A percentile compares a stretch with the other conserved stretches of the same genome.
Conservation (phyloP, 1,140 invertebrate genomes). For the Brachystomella parvula region DNA sequence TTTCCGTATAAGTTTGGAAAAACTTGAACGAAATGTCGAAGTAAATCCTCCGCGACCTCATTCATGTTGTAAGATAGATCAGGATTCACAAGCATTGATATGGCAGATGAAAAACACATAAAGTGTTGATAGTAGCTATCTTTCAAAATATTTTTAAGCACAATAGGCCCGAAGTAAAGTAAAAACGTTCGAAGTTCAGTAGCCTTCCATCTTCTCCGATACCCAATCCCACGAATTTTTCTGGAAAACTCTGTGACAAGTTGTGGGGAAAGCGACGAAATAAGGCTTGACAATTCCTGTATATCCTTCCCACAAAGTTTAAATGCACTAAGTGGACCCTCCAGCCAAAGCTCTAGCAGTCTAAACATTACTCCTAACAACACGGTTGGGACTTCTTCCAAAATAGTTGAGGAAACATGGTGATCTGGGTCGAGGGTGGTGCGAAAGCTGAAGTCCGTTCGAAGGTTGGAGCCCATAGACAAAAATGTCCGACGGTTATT, state of each 20-base stretch:
- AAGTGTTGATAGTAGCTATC: neutral
- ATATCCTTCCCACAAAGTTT: neutral
- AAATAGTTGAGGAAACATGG: neutral
- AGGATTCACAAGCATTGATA: neutral
- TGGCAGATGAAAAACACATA: neutral
- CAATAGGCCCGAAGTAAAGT: neutral
- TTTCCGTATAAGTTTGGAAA: constrained; percentile 10
- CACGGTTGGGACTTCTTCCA: constrained; percentile 12
- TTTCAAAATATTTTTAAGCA: neutral
- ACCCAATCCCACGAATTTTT: no score
- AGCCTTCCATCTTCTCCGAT: constrained; percentile 1
- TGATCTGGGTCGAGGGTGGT: neutral
- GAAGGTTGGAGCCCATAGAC: neutral
- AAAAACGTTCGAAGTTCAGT: constrained; percentile 3
- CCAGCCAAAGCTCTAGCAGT: constrained; percentile 40
- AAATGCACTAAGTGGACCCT: neutral
- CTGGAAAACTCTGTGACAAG: no score
- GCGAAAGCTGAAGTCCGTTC: neutral
- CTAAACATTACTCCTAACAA: constrained; percentile 43
- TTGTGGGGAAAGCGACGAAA: neutral
- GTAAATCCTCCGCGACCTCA: constrained; percentile 6
- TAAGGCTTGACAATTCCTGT: neutral
- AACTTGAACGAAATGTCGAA: constrained; percentile 12
- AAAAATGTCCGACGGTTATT: neutral
- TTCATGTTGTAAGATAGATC: neutral